These are phyloP conservation scores for Porites cylindrica DNA, from an alignment of 92 coral and sea anemone genomes.

Conservation along the genomic window DNA sequence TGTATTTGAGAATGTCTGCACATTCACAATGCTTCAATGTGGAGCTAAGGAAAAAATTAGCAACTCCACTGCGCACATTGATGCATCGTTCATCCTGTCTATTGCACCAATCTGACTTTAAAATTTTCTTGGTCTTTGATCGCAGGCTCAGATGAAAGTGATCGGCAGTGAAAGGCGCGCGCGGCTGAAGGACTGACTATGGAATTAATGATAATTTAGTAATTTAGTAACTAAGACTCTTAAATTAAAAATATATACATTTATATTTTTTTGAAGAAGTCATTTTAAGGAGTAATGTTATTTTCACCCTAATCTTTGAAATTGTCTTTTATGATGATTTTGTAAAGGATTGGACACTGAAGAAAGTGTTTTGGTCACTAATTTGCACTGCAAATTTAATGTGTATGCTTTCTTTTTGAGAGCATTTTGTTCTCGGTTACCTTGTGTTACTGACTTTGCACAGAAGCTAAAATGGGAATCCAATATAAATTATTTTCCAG, in stretches of 20 bases:
- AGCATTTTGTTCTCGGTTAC: not conserved
- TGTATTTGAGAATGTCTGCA: not conserved
- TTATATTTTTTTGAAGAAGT: no score
- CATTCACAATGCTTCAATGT: no score
- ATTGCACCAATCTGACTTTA: constrained; percentile 5
- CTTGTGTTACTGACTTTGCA: not conserved
- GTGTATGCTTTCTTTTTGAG: no score
- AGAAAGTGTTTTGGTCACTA: no score
- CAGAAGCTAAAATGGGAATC: not conserved
- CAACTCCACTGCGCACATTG: not conserved
- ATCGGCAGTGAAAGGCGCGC: constrained; percentile 41
- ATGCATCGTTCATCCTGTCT: not conserved
- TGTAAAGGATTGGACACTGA: no score
- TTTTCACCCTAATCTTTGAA: no score
- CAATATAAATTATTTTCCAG: no score
- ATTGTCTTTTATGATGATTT: no score
- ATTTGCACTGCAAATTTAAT: no score
- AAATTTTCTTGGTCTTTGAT: constrained; percentile 48
- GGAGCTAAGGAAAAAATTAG: not conserved
- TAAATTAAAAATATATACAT: not conserved
- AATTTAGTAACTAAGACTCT: not conserved
- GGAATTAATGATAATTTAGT: not conserved
- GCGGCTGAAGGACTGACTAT: not conserved
- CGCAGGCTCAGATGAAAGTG: constrained; percentile 75
- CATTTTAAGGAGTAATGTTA: no score